phyloP scores from a whole-genome alignment of 2,888 invertebrate genomes.

The Sesia apiformis region DNA sequence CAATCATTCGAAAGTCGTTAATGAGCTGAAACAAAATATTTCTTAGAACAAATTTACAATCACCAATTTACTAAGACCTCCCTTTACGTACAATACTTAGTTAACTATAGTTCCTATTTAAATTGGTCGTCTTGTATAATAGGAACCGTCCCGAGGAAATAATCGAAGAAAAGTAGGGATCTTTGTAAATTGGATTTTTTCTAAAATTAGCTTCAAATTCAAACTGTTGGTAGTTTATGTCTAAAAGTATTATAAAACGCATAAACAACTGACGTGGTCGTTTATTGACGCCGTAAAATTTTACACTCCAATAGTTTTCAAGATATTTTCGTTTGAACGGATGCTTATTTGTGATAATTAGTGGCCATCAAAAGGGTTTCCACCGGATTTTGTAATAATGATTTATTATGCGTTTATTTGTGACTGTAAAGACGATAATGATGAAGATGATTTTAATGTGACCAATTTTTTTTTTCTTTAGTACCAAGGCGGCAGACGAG shows the following conservation, averaged over 20 bases:
- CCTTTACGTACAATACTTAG: conserved; percentile 4
- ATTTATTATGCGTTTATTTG: too few relatives aligned
- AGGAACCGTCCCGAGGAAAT: too few relatives aligned
- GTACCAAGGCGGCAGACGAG: too few relatives aligned
- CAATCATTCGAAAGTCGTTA: conserved; percentile 47
- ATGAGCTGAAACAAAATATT: conserved; percentile 49
- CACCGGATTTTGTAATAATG: conserved; percentile 20
- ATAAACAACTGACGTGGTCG: conserved; percentile 52
- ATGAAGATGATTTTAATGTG: too few relatives aligned
- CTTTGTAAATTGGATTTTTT: conserved; percentile 18
- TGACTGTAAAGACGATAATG: too few relatives aligned
- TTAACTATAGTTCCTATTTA: too few relatives aligned
- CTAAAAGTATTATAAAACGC: conserved; percentile 50
- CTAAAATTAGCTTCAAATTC: conserved; percentile 35
- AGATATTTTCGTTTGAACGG: conserved; percentile 33
- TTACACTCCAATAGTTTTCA: conserved; percentile 37
- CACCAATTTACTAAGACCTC: conserved; percentile 25
- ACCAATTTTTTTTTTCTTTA: too few relatives aligned
- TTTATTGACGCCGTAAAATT: conserved; percentile 53
- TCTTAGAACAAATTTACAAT: conserved; percentile 30
- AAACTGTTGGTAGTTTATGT: conserved; percentile 28
- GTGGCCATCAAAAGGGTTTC: conserved; percentile 39
- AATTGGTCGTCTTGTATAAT: too few relatives aligned
- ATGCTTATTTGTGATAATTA: conserved; percentile 63
- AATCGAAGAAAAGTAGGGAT: conserved; percentile 9